phyloP scores from a whole-genome alignment of 1,140 invertebrate species.

The Oryctes rhinoceros region DNA sequence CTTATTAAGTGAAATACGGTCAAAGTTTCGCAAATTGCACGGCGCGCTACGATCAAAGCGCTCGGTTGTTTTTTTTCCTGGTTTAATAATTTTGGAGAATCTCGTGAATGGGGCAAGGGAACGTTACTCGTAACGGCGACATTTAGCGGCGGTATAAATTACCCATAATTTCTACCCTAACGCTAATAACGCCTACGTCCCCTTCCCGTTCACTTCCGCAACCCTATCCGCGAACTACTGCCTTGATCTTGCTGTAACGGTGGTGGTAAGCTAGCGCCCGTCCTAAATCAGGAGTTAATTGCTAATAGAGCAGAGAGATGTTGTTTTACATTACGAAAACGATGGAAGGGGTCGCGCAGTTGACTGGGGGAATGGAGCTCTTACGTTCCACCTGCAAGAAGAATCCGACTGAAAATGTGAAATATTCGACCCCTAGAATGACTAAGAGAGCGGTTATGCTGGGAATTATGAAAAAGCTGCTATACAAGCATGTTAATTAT shows the following conservation, averaged over 20 bases:
- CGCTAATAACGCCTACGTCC: slow-evolving; percentile 18
- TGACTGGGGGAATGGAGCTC: background rate
- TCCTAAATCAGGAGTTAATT: slow-evolving; percentile 19
- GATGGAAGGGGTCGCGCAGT: background rate
- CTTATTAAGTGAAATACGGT: slow-evolving; percentile 30
- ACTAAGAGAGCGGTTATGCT: background rate
- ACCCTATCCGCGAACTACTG: no score
- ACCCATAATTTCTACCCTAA: slow-evolving; percentile 21
- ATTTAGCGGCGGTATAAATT: slow-evolving; percentile 32
- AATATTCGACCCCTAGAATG: background rate
- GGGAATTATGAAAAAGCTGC: background rate
- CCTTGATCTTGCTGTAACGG: no score
- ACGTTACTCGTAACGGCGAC: background rate
- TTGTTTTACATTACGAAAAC: background rate
- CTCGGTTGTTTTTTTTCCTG: background rate
- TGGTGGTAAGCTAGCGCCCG: background rate
- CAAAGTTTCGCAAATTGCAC: slow-evolving; percentile 10
- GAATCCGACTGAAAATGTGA: background rate
- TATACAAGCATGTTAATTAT: slow-evolving; percentile 13
- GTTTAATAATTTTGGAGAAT: background rate
- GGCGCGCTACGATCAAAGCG: background rate
- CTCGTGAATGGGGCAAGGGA: background rate
- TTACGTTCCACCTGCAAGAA: background rate
- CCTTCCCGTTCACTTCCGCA: background rate
- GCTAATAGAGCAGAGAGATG: background rate